phyloP scores from a whole-genome alignment of 2,113 vertebrate genomes.

The Pluvialis apricaria region DNA sequence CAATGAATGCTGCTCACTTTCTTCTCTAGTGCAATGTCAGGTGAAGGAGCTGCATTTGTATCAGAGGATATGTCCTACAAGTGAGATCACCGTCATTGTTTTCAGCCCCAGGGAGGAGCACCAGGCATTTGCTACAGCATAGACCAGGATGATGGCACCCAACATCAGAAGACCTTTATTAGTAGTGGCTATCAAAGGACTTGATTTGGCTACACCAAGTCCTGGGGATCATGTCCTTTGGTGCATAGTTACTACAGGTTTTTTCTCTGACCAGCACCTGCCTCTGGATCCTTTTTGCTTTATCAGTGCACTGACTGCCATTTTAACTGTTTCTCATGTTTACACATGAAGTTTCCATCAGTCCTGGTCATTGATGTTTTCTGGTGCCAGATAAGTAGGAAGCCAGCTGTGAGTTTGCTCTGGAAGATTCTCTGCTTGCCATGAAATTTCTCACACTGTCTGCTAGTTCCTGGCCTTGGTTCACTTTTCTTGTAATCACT shows the following conservation, averaged over 20 bases:
- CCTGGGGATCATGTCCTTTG: background rate
- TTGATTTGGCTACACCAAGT: background rate
- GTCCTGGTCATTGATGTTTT: background rate
- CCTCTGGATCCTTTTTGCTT: background rate
- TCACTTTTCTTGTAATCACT: background rate
- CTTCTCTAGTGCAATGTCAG: background rate
- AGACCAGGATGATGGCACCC: background rate
- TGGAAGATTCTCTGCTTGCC: background rate
- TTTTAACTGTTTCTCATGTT: background rate
- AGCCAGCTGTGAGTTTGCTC: background rate
- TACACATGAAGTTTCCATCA: background rate
- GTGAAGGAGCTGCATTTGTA: background rate
- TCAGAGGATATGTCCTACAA: background rate
- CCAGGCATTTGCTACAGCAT: background rate
- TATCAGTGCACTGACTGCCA: background rate
- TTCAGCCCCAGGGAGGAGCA: background rate
- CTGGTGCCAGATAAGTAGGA: background rate
- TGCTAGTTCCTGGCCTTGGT: background rate
- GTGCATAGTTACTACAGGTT: background rate
- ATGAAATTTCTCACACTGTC: background rate
- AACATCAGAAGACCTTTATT: background rate
- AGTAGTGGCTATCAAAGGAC: background rate
- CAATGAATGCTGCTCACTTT: background rate
- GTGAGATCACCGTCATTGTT: background rate
- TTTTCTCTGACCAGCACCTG: background rate